A percentile compares a stretch with the other conserved stretches of the same genome.
Evolutionary conservation across 37 sponge, comb jelly and placozoan species (phyloP).

Genomic region (Beroe ovata): DNA sequence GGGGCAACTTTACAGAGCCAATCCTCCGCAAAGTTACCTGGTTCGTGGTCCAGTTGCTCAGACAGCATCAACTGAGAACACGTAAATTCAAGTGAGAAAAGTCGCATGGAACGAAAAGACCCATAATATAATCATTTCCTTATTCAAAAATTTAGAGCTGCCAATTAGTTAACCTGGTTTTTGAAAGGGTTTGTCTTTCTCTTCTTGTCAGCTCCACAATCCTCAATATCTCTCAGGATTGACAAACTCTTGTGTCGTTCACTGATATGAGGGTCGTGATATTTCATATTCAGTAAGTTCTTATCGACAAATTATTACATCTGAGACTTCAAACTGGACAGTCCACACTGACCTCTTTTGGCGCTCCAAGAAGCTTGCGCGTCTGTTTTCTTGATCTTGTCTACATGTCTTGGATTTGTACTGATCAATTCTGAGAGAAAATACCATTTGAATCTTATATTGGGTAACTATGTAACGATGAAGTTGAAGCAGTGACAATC

Average conservation of each 20-base stretch:
- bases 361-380: conserved; percentile 65
- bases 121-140: too few species aligned
- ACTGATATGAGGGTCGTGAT: conserved; percentile 10
- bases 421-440: conserved; percentile 39
- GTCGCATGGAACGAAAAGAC: too few species aligned
- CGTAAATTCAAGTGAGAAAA: too few species aligned
- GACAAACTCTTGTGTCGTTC: conserved; percentile 5
- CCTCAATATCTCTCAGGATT: background rate
- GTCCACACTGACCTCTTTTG: conserved; percentile 69
- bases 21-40: conserved; percentile 76
- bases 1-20: conserved; percentile 88
- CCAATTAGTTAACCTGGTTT: conserved; percentile 63
- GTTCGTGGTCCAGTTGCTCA: conserved; percentile 91
- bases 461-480: too few species aligned
- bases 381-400: conserved; percentile 62
- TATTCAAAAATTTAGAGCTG: too few species aligned
- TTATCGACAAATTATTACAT: too few species aligned
- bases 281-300: too few species aligned
- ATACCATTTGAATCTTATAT: too few species aligned
- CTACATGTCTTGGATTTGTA: conserved; percentile 9
- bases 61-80: conserved; percentile 87
- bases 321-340: too few species aligned
- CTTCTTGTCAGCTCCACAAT: conserved; percentile 5
- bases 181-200: conserved; percentile 72
- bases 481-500: too few species aligned